Base-by-base conservation (phyloP, 2,113 vertebrate species). In the Cynocephalus volans region DNA sequence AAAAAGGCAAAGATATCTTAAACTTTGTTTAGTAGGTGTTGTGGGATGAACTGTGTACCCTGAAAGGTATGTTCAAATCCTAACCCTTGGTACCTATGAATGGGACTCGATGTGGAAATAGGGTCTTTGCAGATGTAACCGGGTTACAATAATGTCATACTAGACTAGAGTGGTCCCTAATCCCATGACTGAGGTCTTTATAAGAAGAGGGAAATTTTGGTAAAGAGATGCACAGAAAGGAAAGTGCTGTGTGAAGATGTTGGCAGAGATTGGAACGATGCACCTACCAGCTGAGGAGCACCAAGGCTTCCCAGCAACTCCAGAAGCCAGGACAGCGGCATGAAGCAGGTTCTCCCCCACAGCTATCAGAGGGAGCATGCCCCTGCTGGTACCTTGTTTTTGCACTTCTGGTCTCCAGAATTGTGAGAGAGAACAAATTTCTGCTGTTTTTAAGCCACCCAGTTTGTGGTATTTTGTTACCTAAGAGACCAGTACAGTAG, bases 51-150 rank as follows among this genome's bases (percentile, higher is more conserved):
- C 6, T n/a, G 54, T 52, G 28, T 75, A 5, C 48, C 23, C 33
- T 75, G 19, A 93, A 50, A 90, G 24, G 11, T 52, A 45, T 6
- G 8, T 11, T 10, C 9, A n/a, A n/a, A 33, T 24, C 54, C 36
- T 62, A 45, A 33, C 24, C 9, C 45, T 54, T 24, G 36, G 18
- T 36, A 7, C 45, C 17, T 12, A 1, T 45, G 92, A 80, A 41
- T 65, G 72, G 19, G 77, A 80, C 31, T 36, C 26, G 54, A 48
- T 64, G 84, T 79, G 93, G 56, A 80, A 89, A 64, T 7, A 72
- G 90, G 24, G 8, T 88, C 48, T 72, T 89, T 26, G 62, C 8
- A 28, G 72, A 18, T 48, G 36, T 11, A 2, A 56, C 10, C 0
- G 7, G 36, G 26, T 31, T 67, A 54, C 11, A 75, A 33, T 31